These are phyloP conservation scores for Prenolepis imparis DNA, from an alignment of 2,888 invertebrate species.

Conservation along the genomic window DNA sequence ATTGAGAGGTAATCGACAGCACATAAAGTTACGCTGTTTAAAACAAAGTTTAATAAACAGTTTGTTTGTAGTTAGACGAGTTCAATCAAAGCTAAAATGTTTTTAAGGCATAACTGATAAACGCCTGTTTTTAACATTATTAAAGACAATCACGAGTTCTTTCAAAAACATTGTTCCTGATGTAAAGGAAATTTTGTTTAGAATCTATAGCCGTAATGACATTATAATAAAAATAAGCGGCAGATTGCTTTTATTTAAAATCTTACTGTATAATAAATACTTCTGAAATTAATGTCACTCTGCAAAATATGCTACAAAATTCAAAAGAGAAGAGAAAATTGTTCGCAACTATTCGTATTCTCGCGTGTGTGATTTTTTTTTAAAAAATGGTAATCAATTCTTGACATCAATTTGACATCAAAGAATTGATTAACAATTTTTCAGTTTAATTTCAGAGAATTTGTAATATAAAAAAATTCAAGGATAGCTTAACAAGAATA, in stretches of 20 bases:
- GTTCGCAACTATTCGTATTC: background rate
- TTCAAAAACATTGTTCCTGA: background rate
- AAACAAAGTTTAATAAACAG: constrained; percentile 30
- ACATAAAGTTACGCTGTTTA: constrained; percentile 16
- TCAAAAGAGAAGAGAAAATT: background rate
- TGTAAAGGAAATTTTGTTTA: constrained; percentile 1
- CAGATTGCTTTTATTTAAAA: constrained; percentile 6
- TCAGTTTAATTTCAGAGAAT: background rate
- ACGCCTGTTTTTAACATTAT: background rate
- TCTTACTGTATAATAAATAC: background rate
- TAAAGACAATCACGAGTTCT: constrained; percentile 25
- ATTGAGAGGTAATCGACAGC: constrained; percentile 14
- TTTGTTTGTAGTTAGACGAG: constrained; percentile 15
- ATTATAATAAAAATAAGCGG: constrained; percentile 10
- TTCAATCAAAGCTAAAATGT: constrained; percentile 9
- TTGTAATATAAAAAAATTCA: background rate
- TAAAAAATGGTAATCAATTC: constrained; percentile 6
- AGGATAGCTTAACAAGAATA: constrained; percentile 4
- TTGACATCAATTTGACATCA: background rate
- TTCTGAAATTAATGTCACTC: constrained; percentile 11
- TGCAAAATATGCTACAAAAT: background rate
- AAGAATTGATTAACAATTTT: constrained; percentile 9
- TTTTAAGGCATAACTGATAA: constrained; percentile 20
- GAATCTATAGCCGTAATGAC: background rate
- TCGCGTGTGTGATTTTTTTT: background rate